A percentile compares a stretch with the other conserved stretches of the same genome.
phyloP scores from a whole-genome alignment of 2,113 vertebrate genomes.

The Tragelaphus strepsiceros region DNA sequence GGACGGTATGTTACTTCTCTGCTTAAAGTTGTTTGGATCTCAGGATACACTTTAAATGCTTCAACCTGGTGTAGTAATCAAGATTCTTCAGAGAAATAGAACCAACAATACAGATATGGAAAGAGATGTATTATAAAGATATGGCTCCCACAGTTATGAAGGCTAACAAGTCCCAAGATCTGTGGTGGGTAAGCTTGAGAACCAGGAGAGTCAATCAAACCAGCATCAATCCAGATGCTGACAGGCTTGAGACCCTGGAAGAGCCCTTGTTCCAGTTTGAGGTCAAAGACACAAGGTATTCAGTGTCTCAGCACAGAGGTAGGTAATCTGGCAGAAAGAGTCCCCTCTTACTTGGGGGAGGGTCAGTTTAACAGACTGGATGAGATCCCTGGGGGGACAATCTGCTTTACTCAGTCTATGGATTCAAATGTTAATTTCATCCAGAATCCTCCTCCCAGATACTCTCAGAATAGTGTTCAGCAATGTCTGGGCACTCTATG shows the following conservation, averaged over 20 bases:
- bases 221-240: background rate
- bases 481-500: background rate
- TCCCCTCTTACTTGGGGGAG: background rate
- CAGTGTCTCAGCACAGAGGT: background rate
- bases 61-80: background rate
- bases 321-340: background rate
- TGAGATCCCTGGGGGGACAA: rapidly evolving
- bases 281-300: background rate
- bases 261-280: background rate
- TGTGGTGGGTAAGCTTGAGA: background rate
- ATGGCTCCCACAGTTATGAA: background rate
- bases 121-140: background rate
- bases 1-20: background rate
- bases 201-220: background rate
- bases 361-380: background rate
- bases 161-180: background rate
- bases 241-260: background rate
- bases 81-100: background rate
- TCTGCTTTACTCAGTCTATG: background rate
- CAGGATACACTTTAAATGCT: background rate
- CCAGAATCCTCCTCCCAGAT: background rate
- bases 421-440: background rate
- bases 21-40: background rate
- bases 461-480: background rate
- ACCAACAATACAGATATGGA: background rate